These are phyloP conservation scores for Drosophila santomea DNA, from an alignment of 1,140 invertebrate species.

Conservation along the genomic window DNA sequence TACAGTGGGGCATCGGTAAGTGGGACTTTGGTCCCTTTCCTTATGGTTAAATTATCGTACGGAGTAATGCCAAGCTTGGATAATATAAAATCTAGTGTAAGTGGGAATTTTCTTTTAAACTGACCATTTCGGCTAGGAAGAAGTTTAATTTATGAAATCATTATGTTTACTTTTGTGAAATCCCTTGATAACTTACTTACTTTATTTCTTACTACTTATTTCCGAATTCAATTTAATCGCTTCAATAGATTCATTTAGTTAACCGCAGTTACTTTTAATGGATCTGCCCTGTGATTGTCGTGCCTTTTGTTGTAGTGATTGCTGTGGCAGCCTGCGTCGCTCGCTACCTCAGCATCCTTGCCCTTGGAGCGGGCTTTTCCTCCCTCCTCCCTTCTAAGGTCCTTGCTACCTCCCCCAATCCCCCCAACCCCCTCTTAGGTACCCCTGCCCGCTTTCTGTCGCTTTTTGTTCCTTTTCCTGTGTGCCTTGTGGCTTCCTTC, in stretches of 20 bases:
- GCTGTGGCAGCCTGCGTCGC: slow-evolving; percentile 45
- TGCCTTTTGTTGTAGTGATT: slow-evolving; percentile 69
- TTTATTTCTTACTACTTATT: too few relatives aligned
- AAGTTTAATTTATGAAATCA: too few relatives aligned
- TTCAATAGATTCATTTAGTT: neutral
- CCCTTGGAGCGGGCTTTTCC: slow-evolving; percentile 43
- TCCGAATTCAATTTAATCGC: neutral
- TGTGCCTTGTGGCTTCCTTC: slow-evolving; percentile 71
- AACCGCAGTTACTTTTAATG: too few relatives aligned
- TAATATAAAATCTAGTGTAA: too few relatives aligned
- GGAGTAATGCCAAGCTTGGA: too few relatives aligned
- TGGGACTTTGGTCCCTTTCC: too few relatives aligned
- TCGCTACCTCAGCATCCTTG: slow-evolving; percentile 70
- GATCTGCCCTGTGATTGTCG: slow-evolving; percentile 7
- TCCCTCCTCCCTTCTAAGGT: slow-evolving; percentile 1
- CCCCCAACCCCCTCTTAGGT: neutral
- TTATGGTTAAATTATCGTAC: too few relatives aligned
- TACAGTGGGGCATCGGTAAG: slow-evolving; percentile 16
- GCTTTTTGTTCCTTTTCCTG: slow-evolving; percentile 71
- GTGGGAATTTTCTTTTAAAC: too few relatives aligned
- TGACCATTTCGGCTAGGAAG: too few relatives aligned
- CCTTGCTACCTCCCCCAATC: neutral
- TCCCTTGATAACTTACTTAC: too few relatives aligned
- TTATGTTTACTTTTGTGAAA: too few relatives aligned
- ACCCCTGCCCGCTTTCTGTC: slow-evolving; percentile 1